Conservation (phyloP, 2,797 vertebrate species). For the Parauchenoglanis punctatus region DNA sequence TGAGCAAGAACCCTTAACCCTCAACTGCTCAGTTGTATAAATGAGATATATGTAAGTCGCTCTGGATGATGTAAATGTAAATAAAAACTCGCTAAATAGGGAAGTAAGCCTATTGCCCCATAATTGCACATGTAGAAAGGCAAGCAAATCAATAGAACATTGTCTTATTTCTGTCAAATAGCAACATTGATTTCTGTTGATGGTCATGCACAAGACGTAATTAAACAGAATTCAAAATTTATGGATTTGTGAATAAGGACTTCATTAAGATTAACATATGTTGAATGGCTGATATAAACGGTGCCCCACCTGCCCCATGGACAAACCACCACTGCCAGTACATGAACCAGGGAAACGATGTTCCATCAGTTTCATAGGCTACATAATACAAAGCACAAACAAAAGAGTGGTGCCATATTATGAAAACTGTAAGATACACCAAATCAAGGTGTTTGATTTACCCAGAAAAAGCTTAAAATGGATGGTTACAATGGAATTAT, state of each 20-base stretch:
- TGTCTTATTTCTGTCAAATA: not conserved
- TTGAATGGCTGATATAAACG: not conserved
- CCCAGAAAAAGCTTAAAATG: not conserved
- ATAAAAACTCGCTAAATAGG: too few relatives aligned
- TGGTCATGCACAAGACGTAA: constrained; percentile 9
- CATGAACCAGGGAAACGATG: not conserved
- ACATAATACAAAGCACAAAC: not conserved
- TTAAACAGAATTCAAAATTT: not conserved
- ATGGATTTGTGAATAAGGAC: not conserved
- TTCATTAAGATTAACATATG: not conserved
- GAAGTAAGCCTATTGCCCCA: not conserved
- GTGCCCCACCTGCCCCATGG: not conserved
- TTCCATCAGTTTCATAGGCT: not conserved
- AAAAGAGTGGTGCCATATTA: not conserved
- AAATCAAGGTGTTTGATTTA: not conserved
- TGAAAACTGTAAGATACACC: not conserved
- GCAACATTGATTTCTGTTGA: not conserved
- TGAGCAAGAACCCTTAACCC: too few relatives aligned
- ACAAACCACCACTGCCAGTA: not conserved
- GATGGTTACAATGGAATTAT: not conserved
- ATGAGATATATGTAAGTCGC: too few relatives aligned
- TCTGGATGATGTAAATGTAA: too few relatives aligned
- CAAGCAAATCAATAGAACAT: not conserved
- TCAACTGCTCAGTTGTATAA: too few relatives aligned
- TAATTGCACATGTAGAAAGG: too few relatives aligned